phyloP scores from a whole-genome alignment of 2,113 vertebrate genomes.

The Gallinago media region DNA sequence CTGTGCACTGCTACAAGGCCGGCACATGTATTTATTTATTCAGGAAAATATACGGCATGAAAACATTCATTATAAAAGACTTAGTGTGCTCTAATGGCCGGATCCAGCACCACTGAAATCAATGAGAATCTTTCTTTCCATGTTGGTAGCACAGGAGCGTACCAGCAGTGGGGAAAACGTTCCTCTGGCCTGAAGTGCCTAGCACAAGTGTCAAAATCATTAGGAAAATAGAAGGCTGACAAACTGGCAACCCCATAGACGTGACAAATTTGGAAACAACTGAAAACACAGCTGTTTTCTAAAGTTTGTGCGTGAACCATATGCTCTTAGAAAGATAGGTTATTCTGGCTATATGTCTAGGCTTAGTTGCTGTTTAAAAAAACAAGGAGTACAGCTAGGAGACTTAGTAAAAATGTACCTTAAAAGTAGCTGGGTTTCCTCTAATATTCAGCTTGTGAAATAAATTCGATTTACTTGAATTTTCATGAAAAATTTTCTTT shows the following conservation, averaged over 20 bases:
- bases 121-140: constrained; percentile 8
- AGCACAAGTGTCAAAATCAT: constrained; percentile 47
- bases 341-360: neutral
- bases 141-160: neutral
- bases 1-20: constrained; percentile 11
- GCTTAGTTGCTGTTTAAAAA: constrained; percentile 3
- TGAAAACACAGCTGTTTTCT: constrained; percentile 62
- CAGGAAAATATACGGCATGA: neutral
- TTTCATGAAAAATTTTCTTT: neutral
- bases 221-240: constrained; percentile 3
- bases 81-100: neutral
- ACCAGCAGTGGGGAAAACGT: neutral
- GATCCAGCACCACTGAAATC: constrained; percentile 1
- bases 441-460: neutral
- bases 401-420: constrained; percentile 7
- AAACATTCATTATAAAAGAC: constrained; percentile 34
- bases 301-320: constrained; percentile 8
- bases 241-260: neutral
- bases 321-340: constrained; percentile 20
- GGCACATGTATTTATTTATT: constrained; percentile 44
- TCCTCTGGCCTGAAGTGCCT: constrained; percentile 24
- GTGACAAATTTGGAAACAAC: neutral
- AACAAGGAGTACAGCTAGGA: neutral
- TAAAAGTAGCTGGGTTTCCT: neutral
- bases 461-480: neutral